phyloP scores from a whole-genome alignment of 2,113 vertebrate genomes.

The Oncorhynchus clarkii region DNA sequence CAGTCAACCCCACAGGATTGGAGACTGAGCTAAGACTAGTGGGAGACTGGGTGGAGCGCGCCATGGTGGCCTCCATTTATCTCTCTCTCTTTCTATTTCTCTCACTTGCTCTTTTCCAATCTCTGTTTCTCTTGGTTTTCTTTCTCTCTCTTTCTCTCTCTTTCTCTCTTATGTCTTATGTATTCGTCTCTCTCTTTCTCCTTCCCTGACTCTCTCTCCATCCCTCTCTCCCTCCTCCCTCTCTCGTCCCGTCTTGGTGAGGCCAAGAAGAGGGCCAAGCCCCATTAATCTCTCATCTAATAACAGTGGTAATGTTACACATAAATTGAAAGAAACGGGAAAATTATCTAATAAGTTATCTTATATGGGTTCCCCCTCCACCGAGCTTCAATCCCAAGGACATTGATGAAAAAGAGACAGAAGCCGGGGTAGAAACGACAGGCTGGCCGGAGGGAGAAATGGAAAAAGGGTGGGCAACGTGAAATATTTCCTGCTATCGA shows the following conservation, averaged over 20 bases:
- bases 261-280: constrained; percentile 63
- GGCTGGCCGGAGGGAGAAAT: constrained; percentile 34
- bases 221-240: constrained; percentile 44
- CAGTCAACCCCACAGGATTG: too few species aligned
- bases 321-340: constrained; percentile 72
- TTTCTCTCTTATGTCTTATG: too few species aligned
- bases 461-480: constrained; percentile 63
- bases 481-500: constrained; percentile 75
- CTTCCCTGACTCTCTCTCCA: constrained; percentile 41
- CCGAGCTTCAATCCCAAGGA: constrained; percentile 59
- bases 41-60: too few species aligned
- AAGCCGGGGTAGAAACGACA: constrained; percentile 14
- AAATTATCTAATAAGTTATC: constrained; percentile 73
- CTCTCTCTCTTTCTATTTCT: too few species aligned
- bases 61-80: too few species aligned
- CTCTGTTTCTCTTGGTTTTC: neutral
- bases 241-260: constrained; percentile 19
- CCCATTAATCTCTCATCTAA: constrained; percentile 72
- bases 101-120: too few species aligned
- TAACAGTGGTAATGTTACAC: constrained; percentile 74
- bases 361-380: constrained; percentile 64
- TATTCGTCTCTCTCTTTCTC: neutral
- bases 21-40: too few species aligned
- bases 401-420: constrained; percentile 56
- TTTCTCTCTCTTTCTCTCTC: constrained; percentile 10